Base-by-base conservation (phyloP, 2,888 invertebrate genomes). In the Hermodice carunculata region DNA sequence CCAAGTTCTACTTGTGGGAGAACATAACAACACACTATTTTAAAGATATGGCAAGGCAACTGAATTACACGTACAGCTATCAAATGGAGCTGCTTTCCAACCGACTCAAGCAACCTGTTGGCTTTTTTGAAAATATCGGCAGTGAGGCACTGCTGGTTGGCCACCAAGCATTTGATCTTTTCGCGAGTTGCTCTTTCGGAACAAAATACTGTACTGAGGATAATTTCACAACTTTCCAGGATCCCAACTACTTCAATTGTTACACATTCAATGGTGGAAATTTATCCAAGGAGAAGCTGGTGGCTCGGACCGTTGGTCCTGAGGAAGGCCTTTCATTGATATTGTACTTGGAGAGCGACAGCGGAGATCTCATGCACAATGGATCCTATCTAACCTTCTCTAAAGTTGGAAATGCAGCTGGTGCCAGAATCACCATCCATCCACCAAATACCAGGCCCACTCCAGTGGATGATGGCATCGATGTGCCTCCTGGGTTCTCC, bases 401-500 rank as follows among this genome's bases (percentile, higher is more conserved):
- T 49, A 82, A 82, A 58, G 78, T 81, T 31, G 78, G 76, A 14
- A 78, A 80, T 61, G 78, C 80, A 57, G 81, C 81, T 2, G 83
- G 83, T 0, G 76, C 80, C 17, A 67, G 83, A n/a, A 79, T 81
- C 6, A 79, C 80, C 31, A 78, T 82, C 6, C 83, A 83, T 68
- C 78, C 81, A 5, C 80, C 83, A 29, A 78, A 81, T 64, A 81
- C 81, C 1, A 78, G 79, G 76, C 83, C 83, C 1, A 80, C 78
- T 48, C 81, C 81, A 0, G 77, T 80, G n/a, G 80, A 82, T 51
- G 78, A 78, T 51, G 83, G 83, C 6, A 78, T 82, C 66, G 83
- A 83, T 59, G 75, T 83, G 42, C 80, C 81, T 0, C 83, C 83
- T 3, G 83, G 83, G 4, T 82, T 77, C 58, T 81, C 83, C 0